Evolutionary conservation across 2,113 vertebrate genomes (phyloP).

Genomic region (Rhineura floridana): DNA sequence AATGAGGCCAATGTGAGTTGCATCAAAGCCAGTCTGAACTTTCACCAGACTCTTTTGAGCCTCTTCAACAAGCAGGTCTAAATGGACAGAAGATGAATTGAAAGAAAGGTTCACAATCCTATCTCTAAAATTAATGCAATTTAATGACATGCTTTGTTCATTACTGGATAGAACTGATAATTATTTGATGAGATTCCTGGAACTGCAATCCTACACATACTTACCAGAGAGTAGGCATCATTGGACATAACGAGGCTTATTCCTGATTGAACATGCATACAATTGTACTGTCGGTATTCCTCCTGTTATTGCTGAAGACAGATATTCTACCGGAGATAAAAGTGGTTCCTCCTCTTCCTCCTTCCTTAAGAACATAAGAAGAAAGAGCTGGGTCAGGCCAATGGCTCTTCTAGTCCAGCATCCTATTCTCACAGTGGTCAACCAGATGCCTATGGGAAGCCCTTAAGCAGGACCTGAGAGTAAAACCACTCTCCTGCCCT

Average conservation of each 20-base stretch:
- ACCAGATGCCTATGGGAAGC: too few relatives aligned
- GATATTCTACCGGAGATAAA: too few relatives aligned
- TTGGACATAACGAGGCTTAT: too few relatives aligned
- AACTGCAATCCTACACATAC: neutral
- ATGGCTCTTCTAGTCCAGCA: too few relatives aligned
- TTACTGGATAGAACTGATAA: slow-evolving; percentile 61
- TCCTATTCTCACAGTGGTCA: too few relatives aligned
- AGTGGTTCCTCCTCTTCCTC: too few relatives aligned
- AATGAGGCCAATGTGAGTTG: slow-evolving; percentile 32
- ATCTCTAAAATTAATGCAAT: slow-evolving; percentile 49
- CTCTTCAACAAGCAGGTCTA: neutral
- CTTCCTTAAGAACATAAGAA: too few relatives aligned
- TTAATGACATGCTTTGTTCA: slow-evolving; percentile 53
- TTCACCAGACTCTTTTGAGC: slow-evolving; percentile 40
- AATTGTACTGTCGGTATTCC: neutral
- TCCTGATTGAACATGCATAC: too few relatives aligned
- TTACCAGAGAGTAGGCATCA: neutral
- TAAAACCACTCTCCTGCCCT: too few relatives aligned
- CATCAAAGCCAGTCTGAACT: slow-evolving; percentile 38
- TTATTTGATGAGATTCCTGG: slow-evolving; percentile 50
- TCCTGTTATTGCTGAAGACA: neutral
- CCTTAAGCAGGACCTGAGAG: too few relatives aligned
- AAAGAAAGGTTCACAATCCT: slow-evolving; percentile 12
- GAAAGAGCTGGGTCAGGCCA: too few relatives aligned
- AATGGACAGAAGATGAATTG: slow-evolving; percentile 33